Evolutionary conservation across 2,797 vertebrate species (phyloP), one percentile per base, ranked within the genome.

Genomic region (Bradypodion pumilum): DNA sequence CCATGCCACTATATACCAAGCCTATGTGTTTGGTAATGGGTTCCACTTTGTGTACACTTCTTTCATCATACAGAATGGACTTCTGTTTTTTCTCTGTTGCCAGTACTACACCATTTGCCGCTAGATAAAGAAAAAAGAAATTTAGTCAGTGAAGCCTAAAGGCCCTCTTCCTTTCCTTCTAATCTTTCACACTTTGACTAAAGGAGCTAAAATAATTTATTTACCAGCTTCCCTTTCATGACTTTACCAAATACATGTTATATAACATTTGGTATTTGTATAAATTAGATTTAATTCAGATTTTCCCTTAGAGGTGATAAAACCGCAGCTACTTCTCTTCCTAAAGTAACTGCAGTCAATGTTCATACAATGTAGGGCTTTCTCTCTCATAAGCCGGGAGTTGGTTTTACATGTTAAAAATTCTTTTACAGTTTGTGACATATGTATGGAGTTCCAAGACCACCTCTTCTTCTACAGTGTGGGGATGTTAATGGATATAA

Each of bases 41-140:
- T 91, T 99, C 98, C 92, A 99, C 98, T 97, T 99, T 99, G 91
- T 99, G 98, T 85, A 99, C 99, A 62, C 99, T 99, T 91, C 98
- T 97, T 91, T 99, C 98, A 93, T 99, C 98, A 63, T 99, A 99
- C 87, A 99, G 96, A 86, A 99, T 98, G 59, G 99, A 99, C 91
- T 99, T 99, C 90, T 99, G 99, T 93, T 99, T 99, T 95, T 99
- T 99, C 94, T 99, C 98, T 65, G 99, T 99, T 90, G 99, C 99
- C 93, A 99, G 90, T 15, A 99, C 99, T 32, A 99, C 98, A 72
- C 98, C 99, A 96, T 99, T 99, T 90, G 98, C 97, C 92, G 98
- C 99, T 99, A 83, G 49, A 79, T 73, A 95, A 95, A 92, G 25
- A 69, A 87, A 90, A 81, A 23, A 56, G 23, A 37, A 84, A 56